Evolutionary conservation across 2,888 invertebrate genomes (phyloP), one percentile per base, ranked within the genome.

Genomic region (Psococerastis gibbosa): DNA sequence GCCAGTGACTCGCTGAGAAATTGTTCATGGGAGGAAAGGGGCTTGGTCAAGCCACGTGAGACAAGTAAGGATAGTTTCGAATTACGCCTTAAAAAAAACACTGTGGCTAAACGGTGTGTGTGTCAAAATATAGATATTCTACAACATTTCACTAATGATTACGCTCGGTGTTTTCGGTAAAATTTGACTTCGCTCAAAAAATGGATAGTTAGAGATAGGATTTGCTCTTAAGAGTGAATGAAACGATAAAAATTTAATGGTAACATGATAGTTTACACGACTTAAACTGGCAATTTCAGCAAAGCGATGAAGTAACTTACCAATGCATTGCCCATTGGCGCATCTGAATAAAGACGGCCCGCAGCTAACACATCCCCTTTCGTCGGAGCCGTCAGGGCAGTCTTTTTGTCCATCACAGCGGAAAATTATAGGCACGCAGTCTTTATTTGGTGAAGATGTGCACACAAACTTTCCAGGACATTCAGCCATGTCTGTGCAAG

Each of bases 311-410:
- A 15, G 41, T n/a, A 42, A 48, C 54, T 65, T 58, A 58, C 73
- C 73, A 46, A 78, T 75, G 51, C 78, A 78, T 35, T 70, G 62
- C 3, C 67, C 68, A 47, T 67, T 55, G 27, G 59, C 58, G 49
- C 75, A 75, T 43, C 69, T 73, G 51, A 83, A 84, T 57, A 82
- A 69, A 60, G 74, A 61, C 41, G 71, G 61, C 43, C 68, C 62
- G 60, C 87, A 87, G n/a, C 71, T 68, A 6, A 77, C 73, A 61
- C 78, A 73, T 49, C 75, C 68, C 45, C 76, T 64, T 63, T 83
- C 84, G 60, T 89, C 89, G 9, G 82, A 79, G 43, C 78, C 79
- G 60, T 85, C 84, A 2, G 73, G 69, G 59, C 88, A 89, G 60
- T 89, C 88, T 43, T 69, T 68, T 54, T 80, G 79, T 0, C 82